A percentile compares a stretch with the other conserved stretches of the same genome.
Conservation (phyloP, 1,140 invertebrate genomes). For the Agrypnia vestita region DNA sequence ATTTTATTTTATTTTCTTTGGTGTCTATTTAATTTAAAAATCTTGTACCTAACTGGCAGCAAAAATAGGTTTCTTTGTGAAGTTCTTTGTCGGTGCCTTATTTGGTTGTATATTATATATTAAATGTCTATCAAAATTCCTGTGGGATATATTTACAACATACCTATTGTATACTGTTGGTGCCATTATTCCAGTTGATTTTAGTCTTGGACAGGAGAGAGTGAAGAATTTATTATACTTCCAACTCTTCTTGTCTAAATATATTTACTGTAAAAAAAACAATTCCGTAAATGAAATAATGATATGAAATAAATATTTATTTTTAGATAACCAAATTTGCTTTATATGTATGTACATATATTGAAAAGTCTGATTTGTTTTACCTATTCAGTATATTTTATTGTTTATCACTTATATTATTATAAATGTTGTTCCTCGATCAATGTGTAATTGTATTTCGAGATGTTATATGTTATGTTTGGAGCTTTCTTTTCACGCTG, state of each 20-base stretch:
- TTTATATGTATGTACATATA: not conserved
- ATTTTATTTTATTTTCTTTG: no score
- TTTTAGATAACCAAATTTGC: conserved; percentile 7
- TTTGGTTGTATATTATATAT: conserved; percentile 24
- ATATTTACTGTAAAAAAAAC: not conserved
- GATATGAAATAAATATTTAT: not conserved
- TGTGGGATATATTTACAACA: conserved; percentile 23
- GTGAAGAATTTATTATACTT: no score
- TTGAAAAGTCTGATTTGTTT: conserved; percentile 26
- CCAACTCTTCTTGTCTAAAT: not conserved
- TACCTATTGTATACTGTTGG: not conserved
- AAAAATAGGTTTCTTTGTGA: not conserved
- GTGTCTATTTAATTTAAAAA: no score
- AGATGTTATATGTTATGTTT: not conserved
- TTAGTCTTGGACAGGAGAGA: not conserved
- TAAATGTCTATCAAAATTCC: not conserved
- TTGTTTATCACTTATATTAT: not conserved
- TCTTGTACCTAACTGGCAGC: not conserved
- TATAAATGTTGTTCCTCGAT: not conserved
- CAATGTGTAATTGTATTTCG: not conserved
- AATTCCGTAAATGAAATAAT: not conserved
- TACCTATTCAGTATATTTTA: conserved; percentile 7
- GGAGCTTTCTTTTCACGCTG: conserved; percentile 22
- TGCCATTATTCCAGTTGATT: conserved; percentile 9
- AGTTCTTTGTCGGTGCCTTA: conserved; percentile 22